Evolutionary conservation across 2,888 invertebrate genomes (phyloP).

Genomic region (Falcaria lacertinaria): DNA sequence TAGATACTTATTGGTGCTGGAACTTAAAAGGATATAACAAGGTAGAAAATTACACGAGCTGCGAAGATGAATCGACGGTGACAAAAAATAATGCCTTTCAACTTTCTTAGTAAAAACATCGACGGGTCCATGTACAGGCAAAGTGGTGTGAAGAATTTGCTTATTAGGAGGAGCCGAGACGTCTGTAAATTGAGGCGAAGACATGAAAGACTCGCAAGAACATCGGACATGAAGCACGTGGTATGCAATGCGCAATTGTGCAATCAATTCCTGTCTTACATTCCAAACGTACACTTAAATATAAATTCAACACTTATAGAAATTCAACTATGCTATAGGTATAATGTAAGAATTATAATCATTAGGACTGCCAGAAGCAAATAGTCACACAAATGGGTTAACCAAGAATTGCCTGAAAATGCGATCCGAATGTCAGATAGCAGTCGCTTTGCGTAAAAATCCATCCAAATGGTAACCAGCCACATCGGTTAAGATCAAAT

Average conservation of each 20-base stretch:
- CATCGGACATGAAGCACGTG: not conserved
- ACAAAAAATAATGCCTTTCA: constrained; percentile 22
- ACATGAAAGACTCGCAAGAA: constrained; percentile 1
- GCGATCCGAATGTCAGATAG: no score
- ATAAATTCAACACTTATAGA: no score
- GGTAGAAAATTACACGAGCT: constrained; percentile 24
- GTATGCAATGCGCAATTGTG: not conserved
- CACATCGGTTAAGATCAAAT: no score
- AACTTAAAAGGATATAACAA: constrained; percentile 27
- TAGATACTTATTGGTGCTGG: constrained; percentile 29
- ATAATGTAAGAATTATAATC: no score
- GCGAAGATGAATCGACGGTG: constrained; percentile 27
- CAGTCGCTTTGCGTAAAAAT: no score
- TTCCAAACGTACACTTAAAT: no score
- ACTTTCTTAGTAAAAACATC: constrained; percentile 23
- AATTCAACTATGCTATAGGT: no score
- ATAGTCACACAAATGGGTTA: no score
- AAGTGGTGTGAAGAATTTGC: constrained; percentile 41
- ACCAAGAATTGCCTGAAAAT: no score
- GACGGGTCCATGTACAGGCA: constrained; percentile 25
- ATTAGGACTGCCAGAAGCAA: no score
- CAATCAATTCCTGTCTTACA: no score
- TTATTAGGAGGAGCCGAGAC: constrained; percentile 43
- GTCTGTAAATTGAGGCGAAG: constrained; percentile 38
- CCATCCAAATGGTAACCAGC: no score